A percentile compares a stretch with the other conserved stretches of the same genome.
Conservation (phyloP, 2,888 invertebrate species). For the Allacma fusca region DNA sequence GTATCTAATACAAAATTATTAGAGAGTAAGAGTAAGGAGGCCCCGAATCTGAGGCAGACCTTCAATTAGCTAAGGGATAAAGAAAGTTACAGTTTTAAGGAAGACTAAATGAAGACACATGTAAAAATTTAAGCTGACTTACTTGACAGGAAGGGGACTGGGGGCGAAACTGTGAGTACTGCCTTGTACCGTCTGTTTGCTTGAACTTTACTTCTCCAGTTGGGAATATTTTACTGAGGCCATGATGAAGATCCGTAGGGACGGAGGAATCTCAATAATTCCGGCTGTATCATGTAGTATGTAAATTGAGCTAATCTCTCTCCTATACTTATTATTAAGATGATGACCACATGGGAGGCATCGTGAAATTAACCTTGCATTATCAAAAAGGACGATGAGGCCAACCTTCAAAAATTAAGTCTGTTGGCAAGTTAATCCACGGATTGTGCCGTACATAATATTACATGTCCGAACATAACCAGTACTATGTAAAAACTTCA, state of each 20-base stretch:
- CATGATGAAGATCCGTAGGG: neutral
- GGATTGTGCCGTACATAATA: slow-evolving; percentile 27
- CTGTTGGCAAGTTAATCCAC: slow-evolving; percentile 31
- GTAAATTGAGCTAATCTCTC: neutral
- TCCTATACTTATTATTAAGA: slow-evolving; percentile 1
- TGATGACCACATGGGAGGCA: slow-evolving; percentile 31
- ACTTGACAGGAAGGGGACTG: neutral
- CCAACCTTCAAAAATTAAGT: slow-evolving; percentile 35
- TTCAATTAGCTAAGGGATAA: neutral
- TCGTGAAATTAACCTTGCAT: slow-evolving; percentile 25
- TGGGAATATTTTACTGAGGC: neutral
- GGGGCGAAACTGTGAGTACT: neutral
- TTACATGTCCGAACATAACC: neutral
- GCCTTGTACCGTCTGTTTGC: neutral
- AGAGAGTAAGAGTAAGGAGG: slow-evolving; percentile 3
- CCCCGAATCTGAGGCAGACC: neutral
- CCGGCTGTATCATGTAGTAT: neutral
- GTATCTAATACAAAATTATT: neutral
- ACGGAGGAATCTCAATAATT: neutral
- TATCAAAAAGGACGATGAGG: slow-evolving; percentile 17
- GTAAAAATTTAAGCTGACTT: neutral
- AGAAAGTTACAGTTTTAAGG: neutral
- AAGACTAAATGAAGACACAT: neutral
- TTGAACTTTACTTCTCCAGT: neutral
- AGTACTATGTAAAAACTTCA: neutral